Conservation (phyloP, 2,888 invertebrate genomes). For the Spatulosminthurus flaviceps region DNA sequence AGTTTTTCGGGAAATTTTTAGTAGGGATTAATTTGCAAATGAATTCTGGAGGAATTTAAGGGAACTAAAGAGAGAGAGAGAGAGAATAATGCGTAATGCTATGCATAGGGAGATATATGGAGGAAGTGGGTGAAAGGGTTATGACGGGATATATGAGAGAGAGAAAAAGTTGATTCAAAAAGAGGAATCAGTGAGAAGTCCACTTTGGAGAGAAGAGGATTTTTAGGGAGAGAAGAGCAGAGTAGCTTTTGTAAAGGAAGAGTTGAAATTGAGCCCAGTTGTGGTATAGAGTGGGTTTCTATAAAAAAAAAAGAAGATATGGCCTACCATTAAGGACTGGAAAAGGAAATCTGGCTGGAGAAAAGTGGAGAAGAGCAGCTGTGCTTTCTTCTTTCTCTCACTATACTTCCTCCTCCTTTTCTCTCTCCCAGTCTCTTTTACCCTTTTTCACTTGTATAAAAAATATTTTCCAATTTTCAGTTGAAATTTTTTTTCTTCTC, state of each 20-base stretch:
- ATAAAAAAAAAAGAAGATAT: background rate
- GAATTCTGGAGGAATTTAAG: too few relatives aligned
- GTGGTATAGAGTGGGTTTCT: background rate
- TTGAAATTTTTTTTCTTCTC: background rate
- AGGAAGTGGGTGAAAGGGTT: too few relatives aligned
- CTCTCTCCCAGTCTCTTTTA: background rate
- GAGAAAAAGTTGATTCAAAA: background rate
- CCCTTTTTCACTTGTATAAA: slow-evolving; percentile 19
- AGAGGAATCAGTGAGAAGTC: slow-evolving; percentile 2
- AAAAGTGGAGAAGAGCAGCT: slow-evolving; percentile 32
- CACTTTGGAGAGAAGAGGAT: background rate
- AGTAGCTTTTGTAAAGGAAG: background rate
- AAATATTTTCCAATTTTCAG: slow-evolving; percentile 42
- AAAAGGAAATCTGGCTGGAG: slow-evolving; percentile 9
- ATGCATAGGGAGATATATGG: too few relatives aligned
- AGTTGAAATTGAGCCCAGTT: background rate
- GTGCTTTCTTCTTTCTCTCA: slow-evolving; percentile 17
- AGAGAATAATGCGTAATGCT: too few relatives aligned
- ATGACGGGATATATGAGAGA: too few relatives aligned
- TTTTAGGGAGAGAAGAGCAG: background rate
- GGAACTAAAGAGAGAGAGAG: too few relatives aligned
- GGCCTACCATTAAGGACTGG: background rate
- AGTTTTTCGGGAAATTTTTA: too few relatives aligned
- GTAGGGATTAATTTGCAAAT: too few relatives aligned
- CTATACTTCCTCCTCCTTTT: background rate